phyloP scores from a whole-genome alignment of 1,140 invertebrate species.

The Scylla paramamosain region DNA sequence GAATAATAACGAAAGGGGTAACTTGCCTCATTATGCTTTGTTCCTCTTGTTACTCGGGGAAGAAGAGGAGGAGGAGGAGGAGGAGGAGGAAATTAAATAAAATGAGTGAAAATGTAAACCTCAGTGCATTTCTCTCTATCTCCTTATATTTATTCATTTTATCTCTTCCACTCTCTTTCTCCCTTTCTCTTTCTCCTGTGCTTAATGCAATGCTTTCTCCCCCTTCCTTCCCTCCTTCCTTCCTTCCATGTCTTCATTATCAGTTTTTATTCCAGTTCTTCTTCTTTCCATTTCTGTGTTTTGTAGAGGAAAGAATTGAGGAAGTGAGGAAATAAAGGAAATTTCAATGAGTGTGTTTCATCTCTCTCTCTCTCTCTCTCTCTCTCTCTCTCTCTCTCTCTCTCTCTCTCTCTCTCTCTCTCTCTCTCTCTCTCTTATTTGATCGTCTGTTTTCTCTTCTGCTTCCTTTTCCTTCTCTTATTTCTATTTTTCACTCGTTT shows the following conservation, averaged over 20 bases:
- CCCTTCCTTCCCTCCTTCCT: background rate
- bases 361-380: background rate
- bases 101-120: background rate
- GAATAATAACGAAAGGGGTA: background rate
- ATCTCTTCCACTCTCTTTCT: background rate
- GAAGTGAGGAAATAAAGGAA: background rate
- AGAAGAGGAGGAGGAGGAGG: too few relatives aligned
- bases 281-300: background rate
- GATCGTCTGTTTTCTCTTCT: too few relatives aligned
- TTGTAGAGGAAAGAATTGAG: background rate
- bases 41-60: background rate
- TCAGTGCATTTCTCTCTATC: background rate
- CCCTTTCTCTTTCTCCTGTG: background rate
- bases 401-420: background rate
- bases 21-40: background rate
- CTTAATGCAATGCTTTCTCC: background rate
- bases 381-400: background rate
- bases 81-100: background rate
- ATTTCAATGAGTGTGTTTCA: background rate
- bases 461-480: too few relatives aligned
- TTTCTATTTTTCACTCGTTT: background rate
- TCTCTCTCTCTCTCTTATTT: conserved; percentile 2
- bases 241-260: background rate
- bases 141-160: background rate
- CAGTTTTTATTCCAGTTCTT: background rate